Conservation (phyloP, 2,888 invertebrate genomes). For the Disparrhopalites patrizii region DNA sequence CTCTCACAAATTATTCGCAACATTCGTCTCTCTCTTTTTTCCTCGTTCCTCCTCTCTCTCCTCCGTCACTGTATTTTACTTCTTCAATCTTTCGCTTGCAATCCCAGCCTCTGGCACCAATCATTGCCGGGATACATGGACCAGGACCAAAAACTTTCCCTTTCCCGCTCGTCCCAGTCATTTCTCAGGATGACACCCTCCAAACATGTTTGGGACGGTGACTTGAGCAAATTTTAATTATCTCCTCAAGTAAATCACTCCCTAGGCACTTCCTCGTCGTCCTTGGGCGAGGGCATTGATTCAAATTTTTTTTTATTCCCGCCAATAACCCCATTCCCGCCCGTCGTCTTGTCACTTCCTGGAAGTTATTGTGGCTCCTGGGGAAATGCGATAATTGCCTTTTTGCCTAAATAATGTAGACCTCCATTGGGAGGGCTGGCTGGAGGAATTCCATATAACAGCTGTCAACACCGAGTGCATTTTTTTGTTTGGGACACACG, state of each 20-base stretch:
- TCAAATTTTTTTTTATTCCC: too few relatives aligned
- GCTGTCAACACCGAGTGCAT: too few relatives aligned
- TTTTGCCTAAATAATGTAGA: too few relatives aligned
- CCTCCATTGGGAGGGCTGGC: too few relatives aligned
- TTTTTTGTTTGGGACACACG: too few relatives aligned
- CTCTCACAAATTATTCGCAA: too few relatives aligned
- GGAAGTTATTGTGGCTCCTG: too few relatives aligned
- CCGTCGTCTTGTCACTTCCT: too few relatives aligned
- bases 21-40: background rate
- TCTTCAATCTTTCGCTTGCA: background rate
- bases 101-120: background rate
- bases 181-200: constrained; percentile 5
- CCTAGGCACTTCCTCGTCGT: background rate
- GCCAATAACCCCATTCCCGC: too few relatives aligned
- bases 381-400: too few relatives aligned
- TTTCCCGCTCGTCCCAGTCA: constrained; percentile 6
- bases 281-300: background rate
- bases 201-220: constrained; percentile 6
- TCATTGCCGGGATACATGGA: background rate
- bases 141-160: background rate
- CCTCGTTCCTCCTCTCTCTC: constrained; percentile 3
- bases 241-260: constrained; percentile 20
- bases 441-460: too few relatives aligned
- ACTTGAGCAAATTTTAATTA: constrained; percentile 29
- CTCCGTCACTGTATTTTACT: constrained; percentile 12